phyloP scores from a whole-genome alignment of 2,797 vertebrate genomes.

The Gambusia yucatana region DNA sequence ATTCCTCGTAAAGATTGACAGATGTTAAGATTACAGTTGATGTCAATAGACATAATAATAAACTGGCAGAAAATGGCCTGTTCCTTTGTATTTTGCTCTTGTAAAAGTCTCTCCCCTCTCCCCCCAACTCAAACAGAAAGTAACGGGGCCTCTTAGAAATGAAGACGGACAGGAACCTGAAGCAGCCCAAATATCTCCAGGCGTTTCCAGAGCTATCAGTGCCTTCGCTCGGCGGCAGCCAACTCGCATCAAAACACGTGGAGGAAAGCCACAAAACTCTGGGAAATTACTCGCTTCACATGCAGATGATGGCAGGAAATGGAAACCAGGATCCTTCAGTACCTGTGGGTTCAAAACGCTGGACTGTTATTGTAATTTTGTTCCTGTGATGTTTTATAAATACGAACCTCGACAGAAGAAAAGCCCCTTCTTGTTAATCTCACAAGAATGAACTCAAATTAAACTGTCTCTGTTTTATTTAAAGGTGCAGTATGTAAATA shows the following conservation, averaged over 20 bases:
- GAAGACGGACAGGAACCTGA: conserved; percentile 58
- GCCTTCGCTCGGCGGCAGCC: conserved; percentile 45
- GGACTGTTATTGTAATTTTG: conserved; percentile 3
- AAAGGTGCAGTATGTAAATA: no score
- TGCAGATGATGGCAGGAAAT: conserved; percentile 65
- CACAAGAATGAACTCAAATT: conserved; percentile 21
- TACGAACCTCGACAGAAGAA: conserved; percentile 16
- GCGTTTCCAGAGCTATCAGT: conserved; percentile 65
- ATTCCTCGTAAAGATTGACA: neutral
- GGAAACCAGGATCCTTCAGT: conserved; percentile 47
- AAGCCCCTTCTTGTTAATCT: conserved; percentile 4
- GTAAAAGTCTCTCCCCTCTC: conserved; percentile 12
- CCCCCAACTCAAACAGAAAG: conserved; percentile 27
- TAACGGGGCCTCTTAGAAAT: conserved; percentile 57
- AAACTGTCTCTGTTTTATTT: conserved; percentile 17
- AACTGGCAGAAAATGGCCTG: neutral
- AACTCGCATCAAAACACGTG: conserved; percentile 50
- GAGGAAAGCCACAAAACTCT: conserved; percentile 41
- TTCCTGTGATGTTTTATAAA: conserved; percentile 19
- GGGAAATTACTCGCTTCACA: conserved; percentile 66
- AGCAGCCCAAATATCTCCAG: conserved; percentile 75
- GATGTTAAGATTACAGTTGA: conserved; percentile 1
- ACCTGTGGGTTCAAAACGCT: conserved; percentile 22
- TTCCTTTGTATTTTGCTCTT: conserved; percentile 24
- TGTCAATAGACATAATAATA: conserved; percentile 5